These are phyloP conservation scores for Pocillopora damicornis DNA, from an alignment of 64 coral and sea anemone species.

Conservation along the genomic window DNA sequence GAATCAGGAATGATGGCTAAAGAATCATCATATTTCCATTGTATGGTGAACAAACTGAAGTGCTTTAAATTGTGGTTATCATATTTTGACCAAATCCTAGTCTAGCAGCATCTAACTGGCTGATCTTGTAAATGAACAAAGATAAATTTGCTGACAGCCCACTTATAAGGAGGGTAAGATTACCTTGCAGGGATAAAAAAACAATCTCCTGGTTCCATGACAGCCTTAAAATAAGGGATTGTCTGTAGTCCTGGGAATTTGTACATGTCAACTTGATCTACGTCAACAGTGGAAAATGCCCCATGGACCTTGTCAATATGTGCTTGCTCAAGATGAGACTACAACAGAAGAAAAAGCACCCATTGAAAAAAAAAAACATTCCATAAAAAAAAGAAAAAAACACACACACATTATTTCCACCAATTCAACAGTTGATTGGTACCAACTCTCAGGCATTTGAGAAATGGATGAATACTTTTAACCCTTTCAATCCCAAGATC, in stretches of 20 bases:
- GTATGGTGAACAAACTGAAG: too few relatives aligned
- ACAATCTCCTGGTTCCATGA: slow-evolving; percentile 88
- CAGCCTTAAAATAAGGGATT: slow-evolving; percentile 77
- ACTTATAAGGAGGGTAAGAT: neutral
- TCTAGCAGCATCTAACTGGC: too few relatives aligned
- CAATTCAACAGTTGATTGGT: too few relatives aligned
- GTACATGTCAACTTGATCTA: slow-evolving; percentile 95
- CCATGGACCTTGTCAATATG: slow-evolving; percentile 87
- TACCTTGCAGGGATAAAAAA: slow-evolving; percentile 89
- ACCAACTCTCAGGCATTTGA: too few relatives aligned
- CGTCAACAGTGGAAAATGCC: slow-evolving; percentile 81
- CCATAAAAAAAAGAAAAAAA: neutral
- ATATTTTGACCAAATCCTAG: too few relatives aligned
- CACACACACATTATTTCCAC: neutral
- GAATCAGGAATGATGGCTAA: too few relatives aligned
- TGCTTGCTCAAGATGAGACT: slow-evolving; percentile 41
- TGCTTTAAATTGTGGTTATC: too few relatives aligned
- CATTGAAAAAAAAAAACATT: neutral
- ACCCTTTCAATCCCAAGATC: too few relatives aligned
- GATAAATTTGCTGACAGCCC: too few relatives aligned
- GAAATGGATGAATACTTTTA: too few relatives aligned
- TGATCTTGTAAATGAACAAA: too few relatives aligned
- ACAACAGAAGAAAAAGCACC: neutral
- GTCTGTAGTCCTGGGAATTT: slow-evolving; percentile 83
- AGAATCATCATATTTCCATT: too few relatives aligned